Evolutionary conservation across 2,113 vertebrate genomes (phyloP).

Genomic region (Ginglymostoma cirratum): DNA sequence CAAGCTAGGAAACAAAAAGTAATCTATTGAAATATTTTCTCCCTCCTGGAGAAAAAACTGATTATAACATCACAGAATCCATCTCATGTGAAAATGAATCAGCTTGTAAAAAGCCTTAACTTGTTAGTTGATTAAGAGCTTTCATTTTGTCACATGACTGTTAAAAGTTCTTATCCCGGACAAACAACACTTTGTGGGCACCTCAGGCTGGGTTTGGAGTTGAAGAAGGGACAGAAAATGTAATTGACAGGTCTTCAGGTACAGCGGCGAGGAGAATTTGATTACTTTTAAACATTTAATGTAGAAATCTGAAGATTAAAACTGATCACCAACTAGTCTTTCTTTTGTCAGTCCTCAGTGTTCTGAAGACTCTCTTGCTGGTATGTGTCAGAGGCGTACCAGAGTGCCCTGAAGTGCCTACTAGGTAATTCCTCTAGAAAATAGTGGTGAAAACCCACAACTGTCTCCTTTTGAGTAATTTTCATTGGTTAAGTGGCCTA

Average conservation of each 20-base stretch:
- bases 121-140: background rate
- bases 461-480: background rate
- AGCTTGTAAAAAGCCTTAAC: background rate
- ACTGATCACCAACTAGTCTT: background rate
- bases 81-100: background rate
- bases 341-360: background rate
- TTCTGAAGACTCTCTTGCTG: background rate
- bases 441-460: background rate
- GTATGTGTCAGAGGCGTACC: background rate
- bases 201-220: background rate
- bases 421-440: background rate
- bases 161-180: background rate
- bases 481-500: background rate
- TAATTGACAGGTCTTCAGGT: background rate
- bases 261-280: background rate
- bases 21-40: background rate
- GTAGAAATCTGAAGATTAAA: background rate
- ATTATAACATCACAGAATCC: background rate
- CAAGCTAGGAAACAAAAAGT: constrained; percentile 62
- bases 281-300: background rate
- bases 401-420: background rate
- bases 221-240: background rate
- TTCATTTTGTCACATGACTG: background rate
- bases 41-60: background rate
- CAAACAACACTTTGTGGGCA: background rate